These are phyloP conservation scores for Odobenus rosmarus DNA, from an alignment of 2,113 vertebrate species.

Conservation along the genomic window DNA sequence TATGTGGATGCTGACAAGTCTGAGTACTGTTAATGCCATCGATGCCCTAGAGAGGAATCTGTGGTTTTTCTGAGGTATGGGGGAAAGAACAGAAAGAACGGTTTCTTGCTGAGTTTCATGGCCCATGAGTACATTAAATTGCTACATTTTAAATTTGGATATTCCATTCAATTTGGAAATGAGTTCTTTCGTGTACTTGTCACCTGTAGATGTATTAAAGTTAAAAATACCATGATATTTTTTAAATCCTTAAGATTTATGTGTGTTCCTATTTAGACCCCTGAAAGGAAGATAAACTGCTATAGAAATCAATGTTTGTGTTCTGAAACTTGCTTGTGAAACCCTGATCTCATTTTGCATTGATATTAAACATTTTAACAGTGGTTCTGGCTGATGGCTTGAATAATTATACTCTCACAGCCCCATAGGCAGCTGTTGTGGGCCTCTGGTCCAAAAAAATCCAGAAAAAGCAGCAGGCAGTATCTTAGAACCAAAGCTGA, in stretches of 20 bases:
- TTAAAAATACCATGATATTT: background rate
- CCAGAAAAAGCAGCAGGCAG: background rate
- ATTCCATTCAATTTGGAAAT: conserved; percentile 54
- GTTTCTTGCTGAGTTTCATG: conserved; percentile 46
- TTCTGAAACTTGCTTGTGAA: conserved; percentile 68
- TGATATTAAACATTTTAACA: conserved; percentile 65
- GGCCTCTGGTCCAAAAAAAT: conserved; percentile 41
- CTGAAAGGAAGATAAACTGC: conserved; percentile 49
- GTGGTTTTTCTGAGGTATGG: conserved; percentile 10
- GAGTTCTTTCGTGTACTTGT: conserved; percentile 59
- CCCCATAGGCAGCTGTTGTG: background rate
- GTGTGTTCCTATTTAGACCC: conserved; percentile 57
- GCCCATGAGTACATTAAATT: conserved; percentile 29
- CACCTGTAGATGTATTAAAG: conserved; percentile 29
- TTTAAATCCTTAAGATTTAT: background rate
- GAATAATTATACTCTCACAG: background rate
- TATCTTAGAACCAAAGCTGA: conserved; percentile 43
- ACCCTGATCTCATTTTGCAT: conserved; percentile 41
- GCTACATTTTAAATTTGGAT: conserved; percentile 55
- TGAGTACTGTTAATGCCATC: background rate
- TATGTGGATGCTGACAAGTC: conserved; percentile 9
- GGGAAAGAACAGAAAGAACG: background rate
- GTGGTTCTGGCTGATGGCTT: conserved; percentile 47
- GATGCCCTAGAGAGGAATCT: background rate
- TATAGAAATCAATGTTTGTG: conserved; percentile 16